Base-by-base conservation (phyloP, 2,888 invertebrate species). In the Eupithecia dodoneata region DNA sequence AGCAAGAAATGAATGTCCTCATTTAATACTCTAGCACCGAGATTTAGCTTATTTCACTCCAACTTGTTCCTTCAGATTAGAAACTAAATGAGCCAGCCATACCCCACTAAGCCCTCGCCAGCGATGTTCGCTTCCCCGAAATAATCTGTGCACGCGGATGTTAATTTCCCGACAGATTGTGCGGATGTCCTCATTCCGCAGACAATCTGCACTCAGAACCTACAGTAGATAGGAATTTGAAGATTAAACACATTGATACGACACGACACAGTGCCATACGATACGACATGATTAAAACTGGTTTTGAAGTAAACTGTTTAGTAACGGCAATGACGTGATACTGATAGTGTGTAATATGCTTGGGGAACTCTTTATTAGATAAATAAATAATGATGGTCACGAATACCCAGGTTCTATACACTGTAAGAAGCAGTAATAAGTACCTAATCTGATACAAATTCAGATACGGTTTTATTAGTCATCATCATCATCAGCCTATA, bases 151-250 rank as follows among this genome's bases (percentile, higher is more conserved):
- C 15, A 63, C 72, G 77, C 79, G 81, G 80, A 82, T 77, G 79
- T 78, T 82, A 78, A 83, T 82, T 83, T 82, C 79, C 81, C 79
- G 73, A 80, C 82, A 81, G 82, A 81, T 83, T 82, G 83, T 80
- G 76, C 76, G 81, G 80, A 80, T 71, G 81, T 79, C 79, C 78
- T 80, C 79, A 80, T 83, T 82, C 73, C 78, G 77, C 49, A 78
- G 72, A 76, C 78, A 76, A 74, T 80, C 73, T 73, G 67, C 74
- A 55, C 75, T 79, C 76, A 72, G 73, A 66, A 44, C 10, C 15
- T 44, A 69, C 45, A 15, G n/a, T 63, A 63, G 63, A 63, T 63
- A 63, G 63, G 10, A 30, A 63, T 10, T 30, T 63, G 30, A 63
- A 63, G 63, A 10, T 63, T 63, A 30, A 4, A 63, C 12, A 63